phyloP scores from a whole-genome alignment of 2,113 vertebrate species.

The Thymallus thymallus region DNA sequence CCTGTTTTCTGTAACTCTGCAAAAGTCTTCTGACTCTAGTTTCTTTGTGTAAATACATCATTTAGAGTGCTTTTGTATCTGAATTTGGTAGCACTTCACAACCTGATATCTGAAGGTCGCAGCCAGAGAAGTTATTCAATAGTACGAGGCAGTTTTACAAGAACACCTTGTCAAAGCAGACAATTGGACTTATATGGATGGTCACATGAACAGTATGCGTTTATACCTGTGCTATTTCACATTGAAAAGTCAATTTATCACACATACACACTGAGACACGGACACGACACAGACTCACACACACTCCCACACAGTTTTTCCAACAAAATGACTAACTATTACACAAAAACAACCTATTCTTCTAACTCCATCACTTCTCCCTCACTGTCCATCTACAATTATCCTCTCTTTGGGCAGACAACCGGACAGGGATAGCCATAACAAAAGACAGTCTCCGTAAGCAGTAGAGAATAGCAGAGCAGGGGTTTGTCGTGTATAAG shows the following conservation, averaged over 20 bases:
- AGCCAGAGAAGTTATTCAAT: neutral
- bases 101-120: too few species aligned
- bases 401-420: neutral
- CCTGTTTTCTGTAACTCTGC: neutral
- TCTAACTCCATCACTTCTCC: neutral
- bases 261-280: too few species aligned
- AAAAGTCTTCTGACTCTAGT: neutral
- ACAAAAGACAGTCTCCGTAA: constrained; percentile 25
- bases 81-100: neutral
- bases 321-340: neutral
- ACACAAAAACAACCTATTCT: neutral
- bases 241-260: neutral
- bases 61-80: neutral
- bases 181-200: neutral
- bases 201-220: neutral
- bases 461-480: neutral
- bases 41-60: too few species aligned
- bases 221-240: neutral
- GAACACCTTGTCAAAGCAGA: neutral
- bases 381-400: neutral
- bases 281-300: too few species aligned
- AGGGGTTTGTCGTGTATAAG: too few species aligned
- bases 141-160: neutral
- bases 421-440: neutral
- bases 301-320: too few species aligned